Percentiles rank a stretch among this genome's conserved stretches.
phyloP scores from a whole-genome alignment of 2,797 vertebrate genomes.

The Dermochelys coriacea region DNA sequence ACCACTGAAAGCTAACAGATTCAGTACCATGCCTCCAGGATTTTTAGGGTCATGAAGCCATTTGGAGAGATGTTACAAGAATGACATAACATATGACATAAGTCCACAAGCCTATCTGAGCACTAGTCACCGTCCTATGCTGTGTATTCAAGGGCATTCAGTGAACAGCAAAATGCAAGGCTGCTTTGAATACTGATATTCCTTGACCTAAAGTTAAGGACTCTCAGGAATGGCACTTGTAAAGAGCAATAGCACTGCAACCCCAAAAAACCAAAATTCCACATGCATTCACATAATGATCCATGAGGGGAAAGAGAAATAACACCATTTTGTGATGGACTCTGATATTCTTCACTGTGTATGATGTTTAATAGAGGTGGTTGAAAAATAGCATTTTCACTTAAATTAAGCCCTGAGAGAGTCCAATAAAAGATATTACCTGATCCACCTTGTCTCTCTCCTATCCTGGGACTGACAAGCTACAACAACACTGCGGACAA shows the following conservation, averaged over 20 bases:
- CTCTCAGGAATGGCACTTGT: not conserved
- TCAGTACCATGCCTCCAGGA: fast-evolving
- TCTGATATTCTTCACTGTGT: not conserved
- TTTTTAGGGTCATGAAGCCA: not conserved
- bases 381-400: not conserved
- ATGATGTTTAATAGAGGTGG: not conserved
- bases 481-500: not conserved
- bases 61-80: not conserved
- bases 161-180: not conserved
- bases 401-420: not conserved
- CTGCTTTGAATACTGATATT: not conserved
- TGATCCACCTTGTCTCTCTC: not conserved
- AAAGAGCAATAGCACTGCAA: not conserved
- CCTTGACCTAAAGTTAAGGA: not conserved
- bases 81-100: fast-evolving
- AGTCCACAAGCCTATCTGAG: not conserved
- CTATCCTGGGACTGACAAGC: not conserved
- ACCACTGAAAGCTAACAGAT: not conserved
- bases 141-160: not conserved
- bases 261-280: not conserved
- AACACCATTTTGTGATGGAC: not conserved
- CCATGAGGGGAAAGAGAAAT: not conserved
- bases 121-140: not conserved
- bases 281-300: not conserved
- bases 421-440: not conserved